Percentiles rank a stretch among this genome's conserved stretches.
These are phyloP conservation scores for Sphenodon punctatus DNA, from an alignment of 2,797 vertebrate genomes.

Conservation along the genomic window DNA sequence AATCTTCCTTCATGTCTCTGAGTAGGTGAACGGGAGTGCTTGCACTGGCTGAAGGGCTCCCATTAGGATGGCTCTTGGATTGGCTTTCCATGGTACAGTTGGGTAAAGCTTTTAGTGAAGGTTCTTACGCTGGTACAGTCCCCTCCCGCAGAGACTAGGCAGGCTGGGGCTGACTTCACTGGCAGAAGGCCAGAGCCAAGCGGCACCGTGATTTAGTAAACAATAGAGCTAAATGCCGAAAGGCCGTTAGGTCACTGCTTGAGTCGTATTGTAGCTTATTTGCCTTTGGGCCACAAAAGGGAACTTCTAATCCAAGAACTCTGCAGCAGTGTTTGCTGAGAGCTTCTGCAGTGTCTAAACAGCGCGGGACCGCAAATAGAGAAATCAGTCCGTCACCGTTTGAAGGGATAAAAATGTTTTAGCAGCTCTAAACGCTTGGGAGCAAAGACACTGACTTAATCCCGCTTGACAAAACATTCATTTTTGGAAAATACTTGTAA, in stretches of 20 bases:
- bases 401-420: background rate
- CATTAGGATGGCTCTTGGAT: background rate
- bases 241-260: slow-evolving; percentile 49
- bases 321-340: slow-evolving; percentile 58
- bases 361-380: too few relatives aligned
- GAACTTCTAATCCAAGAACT: slow-evolving; percentile 49
- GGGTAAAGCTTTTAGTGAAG: background rate
- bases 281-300: slow-evolving; percentile 57
- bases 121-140: background rate
- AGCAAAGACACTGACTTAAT: background rate
- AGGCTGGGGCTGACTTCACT: too few relatives aligned
- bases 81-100: background rate
- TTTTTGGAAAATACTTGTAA: background rate
- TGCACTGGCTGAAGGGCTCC: background rate
- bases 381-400: too few relatives aligned
- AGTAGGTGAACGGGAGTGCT: background rate
- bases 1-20: background rate
- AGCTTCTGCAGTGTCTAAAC: slow-evolving; percentile 48
- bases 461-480: background rate
- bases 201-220: slow-evolving; percentile 48
- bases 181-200: too few relatives aligned
- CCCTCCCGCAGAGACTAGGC: too few relatives aligned
- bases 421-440: background rate
- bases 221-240: slow-evolving; percentile 46
- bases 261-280: slow-evolving; percentile 58